Evolutionary conservation across 2,113 vertebrate genomes (phyloP).

Genomic region (Myotis davidii): DNA sequence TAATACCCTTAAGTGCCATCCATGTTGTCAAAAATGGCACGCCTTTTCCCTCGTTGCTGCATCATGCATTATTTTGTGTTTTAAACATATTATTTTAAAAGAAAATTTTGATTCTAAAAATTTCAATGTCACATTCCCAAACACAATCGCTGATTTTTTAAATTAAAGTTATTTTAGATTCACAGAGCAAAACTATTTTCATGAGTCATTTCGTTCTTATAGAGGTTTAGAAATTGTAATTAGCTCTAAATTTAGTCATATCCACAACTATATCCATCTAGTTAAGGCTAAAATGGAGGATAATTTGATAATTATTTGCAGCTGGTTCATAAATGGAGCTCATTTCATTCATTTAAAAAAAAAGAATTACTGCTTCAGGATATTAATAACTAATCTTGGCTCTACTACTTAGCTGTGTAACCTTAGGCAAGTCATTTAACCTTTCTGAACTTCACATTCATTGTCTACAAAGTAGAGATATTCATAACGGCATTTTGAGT

Average conservation of each 20-base stretch:
- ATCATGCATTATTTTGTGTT: not conserved
- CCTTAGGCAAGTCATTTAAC: slow-evolving; percentile 51
- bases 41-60: not conserved
- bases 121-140: slow-evolving; percentile 25
- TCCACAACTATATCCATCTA: slow-evolving; percentile 37
- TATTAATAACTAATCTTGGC: slow-evolving; percentile 51
- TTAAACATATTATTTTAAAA: slow-evolving; percentile 40
- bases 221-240: slow-evolving; percentile 35
- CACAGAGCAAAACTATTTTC: slow-evolving; percentile 38
- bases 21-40: not conserved
- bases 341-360: slow-evolving; percentile 20
- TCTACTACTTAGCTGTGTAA: slow-evolving; percentile 25
- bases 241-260: slow-evolving; percentile 63
- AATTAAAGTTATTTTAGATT: slow-evolving; percentile 27
- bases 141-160: not conserved
- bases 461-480: slow-evolving; percentile 17
- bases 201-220: slow-evolving; percentile 23
- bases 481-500: slow-evolving; percentile 28
- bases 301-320: slow-evolving; percentile 70
- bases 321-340: slow-evolving; percentile 62
- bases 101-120: slow-evolving; percentile 8
- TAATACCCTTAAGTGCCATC: not conserved
- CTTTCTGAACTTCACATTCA: slow-evolving; percentile 25
- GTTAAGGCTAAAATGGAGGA: slow-evolving; percentile 58
- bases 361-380: not conserved